phyloP scores from a whole-genome alignment of 2,888 invertebrate species.

The Germaria angustata region DNA sequence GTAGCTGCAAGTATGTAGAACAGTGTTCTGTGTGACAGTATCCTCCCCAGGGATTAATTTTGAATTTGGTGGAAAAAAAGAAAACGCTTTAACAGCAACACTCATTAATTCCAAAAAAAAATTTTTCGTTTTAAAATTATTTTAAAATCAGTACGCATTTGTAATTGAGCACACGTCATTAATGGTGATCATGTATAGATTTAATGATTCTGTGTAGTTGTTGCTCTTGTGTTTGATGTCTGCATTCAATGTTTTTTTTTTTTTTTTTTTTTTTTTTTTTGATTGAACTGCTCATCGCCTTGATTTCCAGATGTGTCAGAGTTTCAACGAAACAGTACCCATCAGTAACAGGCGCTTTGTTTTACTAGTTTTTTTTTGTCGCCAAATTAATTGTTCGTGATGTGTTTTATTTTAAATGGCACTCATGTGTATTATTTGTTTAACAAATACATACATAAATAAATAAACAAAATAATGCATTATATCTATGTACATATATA shows the following conservation, averaged over 20 bases:
- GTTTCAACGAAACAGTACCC: slow-evolving; percentile 48
- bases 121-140: background rate
- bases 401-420: slow-evolving; percentile 39
- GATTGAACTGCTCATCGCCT: background rate
- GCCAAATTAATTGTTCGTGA: slow-evolving; percentile 58
- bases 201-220: slow-evolving; percentile 9
- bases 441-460: slow-evolving; percentile 30
- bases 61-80: slow-evolving; percentile 33
- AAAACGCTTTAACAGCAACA: background rate
- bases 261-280: background rate
- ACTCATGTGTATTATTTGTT: slow-evolving; percentile 56
- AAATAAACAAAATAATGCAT: background rate
- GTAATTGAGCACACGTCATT: slow-evolving; percentile 47
- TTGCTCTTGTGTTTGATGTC: background rate
- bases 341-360: slow-evolving; percentile 62
- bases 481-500: background rate
- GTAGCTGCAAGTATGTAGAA: background rate
- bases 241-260: background rate
- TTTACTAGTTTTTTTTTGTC: slow-evolving; percentile 35
- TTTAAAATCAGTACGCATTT: slow-evolving; percentile 40
- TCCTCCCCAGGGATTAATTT: slow-evolving; percentile 63
- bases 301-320: slow-evolving; percentile 46
- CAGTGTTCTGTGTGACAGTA: slow-evolving; percentile 15
- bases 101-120: too few species aligned
- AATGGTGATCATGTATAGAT: slow-evolving; percentile 27